A percentile compares a stretch with the other conserved stretches of the same genome.
Conservation (phyloP, 1,140 invertebrate species). For the Penaeus indicus region DNA sequence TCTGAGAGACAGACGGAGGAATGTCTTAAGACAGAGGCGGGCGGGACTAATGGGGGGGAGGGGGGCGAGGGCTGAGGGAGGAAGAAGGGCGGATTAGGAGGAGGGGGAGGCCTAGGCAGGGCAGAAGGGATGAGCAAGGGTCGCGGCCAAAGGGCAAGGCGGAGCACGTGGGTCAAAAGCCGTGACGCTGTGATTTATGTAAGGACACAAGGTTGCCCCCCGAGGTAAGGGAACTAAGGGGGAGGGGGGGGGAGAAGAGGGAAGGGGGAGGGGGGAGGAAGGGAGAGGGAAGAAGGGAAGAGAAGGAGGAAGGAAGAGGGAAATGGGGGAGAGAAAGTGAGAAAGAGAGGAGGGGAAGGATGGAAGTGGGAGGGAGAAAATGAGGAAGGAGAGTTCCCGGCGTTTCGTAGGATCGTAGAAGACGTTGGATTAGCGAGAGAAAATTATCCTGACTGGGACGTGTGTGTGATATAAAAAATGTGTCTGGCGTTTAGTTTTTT, state of each 20-base stretch:
- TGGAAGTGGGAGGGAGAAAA: slow-evolving; percentile 2
- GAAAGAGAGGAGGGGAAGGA: slow-evolving; percentile 4
- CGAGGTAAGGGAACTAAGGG: too few species aligned
- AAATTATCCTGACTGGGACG: too few species aligned
- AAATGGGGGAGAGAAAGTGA: background rate
- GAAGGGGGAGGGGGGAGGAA: background rate
- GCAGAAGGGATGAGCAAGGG: background rate
- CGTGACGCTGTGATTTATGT: too few species aligned
- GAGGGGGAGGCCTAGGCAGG: background rate
- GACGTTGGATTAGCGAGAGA: too few species aligned
- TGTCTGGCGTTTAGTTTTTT: too few species aligned
- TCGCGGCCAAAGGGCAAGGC: too few species aligned
- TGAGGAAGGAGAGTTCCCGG: background rate
- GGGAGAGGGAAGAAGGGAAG: background rate
- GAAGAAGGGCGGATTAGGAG: background rate
- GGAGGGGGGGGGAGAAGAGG: background rate
- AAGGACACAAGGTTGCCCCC: too few species aligned
- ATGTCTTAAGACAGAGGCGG: too few species aligned
- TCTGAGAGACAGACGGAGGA: too few species aligned
- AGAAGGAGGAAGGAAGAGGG: background rate
- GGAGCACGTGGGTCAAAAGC: too few species aligned
- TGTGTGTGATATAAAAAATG: too few species aligned
- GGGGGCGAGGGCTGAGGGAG: background rate
- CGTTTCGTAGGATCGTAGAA: background rate
- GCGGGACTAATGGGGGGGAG: background rate